Base-by-base conservation (phyloP, 2,888 invertebrate species). In the Lapara coniferarum region DNA sequence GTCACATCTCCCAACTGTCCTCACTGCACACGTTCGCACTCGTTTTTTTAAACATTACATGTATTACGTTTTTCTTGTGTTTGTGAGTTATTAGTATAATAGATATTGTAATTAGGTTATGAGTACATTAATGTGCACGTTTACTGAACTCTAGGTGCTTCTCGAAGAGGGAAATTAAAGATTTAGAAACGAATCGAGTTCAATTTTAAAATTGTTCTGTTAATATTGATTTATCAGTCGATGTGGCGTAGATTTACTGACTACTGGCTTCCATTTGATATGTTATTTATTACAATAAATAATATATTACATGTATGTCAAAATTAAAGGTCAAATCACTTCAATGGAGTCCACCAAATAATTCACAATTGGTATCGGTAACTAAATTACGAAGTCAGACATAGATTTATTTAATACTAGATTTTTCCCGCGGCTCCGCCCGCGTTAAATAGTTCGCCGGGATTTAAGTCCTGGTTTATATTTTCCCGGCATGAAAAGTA, bases 1-100 rank as follows among this genome's bases (percentile, higher is more conserved):
- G 85, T 85, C 86, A 85, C 82, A 82, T 81, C 78, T 78, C 77
- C 71, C 81, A 77, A 81, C 83, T 71, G 74, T 79, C 81, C 78
- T 82, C 77, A 76, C 72, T 77, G 75, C 78, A 79, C 81, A 82
- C 80, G 79, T 83, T 69, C 44, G 56, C 37, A 52, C 52, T 69
- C 37, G 59, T 63, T 58, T 69, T 69, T 66, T 58, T 56, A 19
- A 44, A 16, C 37, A 30, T 12, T 46, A 67, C 55, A 71, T 25
- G 1, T 55, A 55, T 66, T 69, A 70, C 71, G 44, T 55, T 46
- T 14, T 2, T 25, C 2, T 25, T 46, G 25, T 12, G 44, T 67
- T 67, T n/a, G 10, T 10, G 37, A 46, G 63, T 16, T 55, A 16
- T 55, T 55, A n/a, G 16, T 55, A 6, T 55, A 13, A 25, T 13